Evolutionary conservation across 2,888 invertebrate species (phyloP).

Genomic region (Mylabris sibirica): DNA sequence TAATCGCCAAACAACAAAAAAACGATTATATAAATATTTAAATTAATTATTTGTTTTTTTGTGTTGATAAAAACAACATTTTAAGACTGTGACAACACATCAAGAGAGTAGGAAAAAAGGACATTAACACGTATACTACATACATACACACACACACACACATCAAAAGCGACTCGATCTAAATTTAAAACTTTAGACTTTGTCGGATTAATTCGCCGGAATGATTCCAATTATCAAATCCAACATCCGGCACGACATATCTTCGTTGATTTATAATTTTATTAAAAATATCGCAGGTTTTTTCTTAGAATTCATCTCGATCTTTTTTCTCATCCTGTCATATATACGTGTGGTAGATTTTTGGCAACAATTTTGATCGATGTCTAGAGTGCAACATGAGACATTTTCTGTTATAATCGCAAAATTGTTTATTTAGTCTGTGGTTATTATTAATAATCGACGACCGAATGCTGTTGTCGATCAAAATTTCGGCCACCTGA

Average conservation of each 20-base stretch:
- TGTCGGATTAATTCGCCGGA: constrained; percentile 62
- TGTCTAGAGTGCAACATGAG: background rate
- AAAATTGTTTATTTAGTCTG: constrained; percentile 35
- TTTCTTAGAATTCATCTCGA: background rate
- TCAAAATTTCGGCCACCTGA: constrained; percentile 43
- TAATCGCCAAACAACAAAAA: constrained; percentile 10
- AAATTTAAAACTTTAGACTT: constrained; percentile 59
- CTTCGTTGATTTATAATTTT: constrained; percentile 9
- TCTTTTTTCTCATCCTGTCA: background rate
- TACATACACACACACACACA: constrained; percentile 31
- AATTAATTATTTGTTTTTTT: background rate
- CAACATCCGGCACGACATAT: constrained; percentile 47
- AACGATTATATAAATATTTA: background rate
- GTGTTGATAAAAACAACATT: background rate
- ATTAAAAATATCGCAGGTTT: constrained; percentile 3
- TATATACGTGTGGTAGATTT: background rate
- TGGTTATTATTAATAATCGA: constrained; percentile 59
- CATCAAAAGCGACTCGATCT: constrained; percentile 58
- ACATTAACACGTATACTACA: constrained; percentile 4
- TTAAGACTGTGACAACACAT: background rate
- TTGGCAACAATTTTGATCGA: constrained; percentile 14
- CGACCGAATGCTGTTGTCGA: constrained; percentile 59
- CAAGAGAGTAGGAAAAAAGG: background rate
- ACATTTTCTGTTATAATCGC: background rate
- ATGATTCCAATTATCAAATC: constrained; percentile 58